Base-by-base conservation (phyloP, 1,140 invertebrate species). In the Papilio polytes region DNA sequence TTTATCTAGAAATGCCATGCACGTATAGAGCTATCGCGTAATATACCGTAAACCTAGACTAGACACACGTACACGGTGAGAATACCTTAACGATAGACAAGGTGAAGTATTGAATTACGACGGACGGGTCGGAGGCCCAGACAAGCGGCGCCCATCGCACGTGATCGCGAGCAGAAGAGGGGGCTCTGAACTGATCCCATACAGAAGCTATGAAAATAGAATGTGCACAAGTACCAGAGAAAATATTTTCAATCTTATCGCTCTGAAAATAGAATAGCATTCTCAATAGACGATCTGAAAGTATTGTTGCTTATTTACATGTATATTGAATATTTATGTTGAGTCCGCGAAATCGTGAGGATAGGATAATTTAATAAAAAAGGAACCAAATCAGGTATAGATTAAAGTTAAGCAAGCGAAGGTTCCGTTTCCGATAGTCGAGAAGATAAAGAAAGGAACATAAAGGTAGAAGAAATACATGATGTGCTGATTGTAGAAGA, bases 1-100 rank as follows among this genome's bases (percentile, higher is more conserved):
- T 92, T 92, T 90, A 93, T 87, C 93, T 94, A 94, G 85, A 91
- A 90, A 85, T 91, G 92, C 90, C 93, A 94, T 94, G 93, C 93
- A 92, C 91, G 89, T 93, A 92, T 84, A 88, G 88, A 90, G 86
- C 90, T 93, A 92, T 88, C 87, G 88, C 85, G 87, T 90, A 89
- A 91, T 89, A 90, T 82, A 91, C 88, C 86, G 89, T 91, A 86
- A 89, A 90, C 91, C 91, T 93, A 93, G 85, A 84, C 92, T 94
- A 94, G 86, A 88, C 92, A 94, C 92, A 93, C 90, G 87, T 93
- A 93, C 90, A 93, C 86, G 85, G 92, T 92, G 92, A 93, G 81
- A 81, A 85, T 87, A 91, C 83, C 87, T 91, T 92, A 91, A 84
- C 82, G 83, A 87, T 89, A 88, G 87, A 91, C 83, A 90, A 85